Conservation (phyloP, 2,888 invertebrate genomes). For the Maniola hyperantus region DNA sequence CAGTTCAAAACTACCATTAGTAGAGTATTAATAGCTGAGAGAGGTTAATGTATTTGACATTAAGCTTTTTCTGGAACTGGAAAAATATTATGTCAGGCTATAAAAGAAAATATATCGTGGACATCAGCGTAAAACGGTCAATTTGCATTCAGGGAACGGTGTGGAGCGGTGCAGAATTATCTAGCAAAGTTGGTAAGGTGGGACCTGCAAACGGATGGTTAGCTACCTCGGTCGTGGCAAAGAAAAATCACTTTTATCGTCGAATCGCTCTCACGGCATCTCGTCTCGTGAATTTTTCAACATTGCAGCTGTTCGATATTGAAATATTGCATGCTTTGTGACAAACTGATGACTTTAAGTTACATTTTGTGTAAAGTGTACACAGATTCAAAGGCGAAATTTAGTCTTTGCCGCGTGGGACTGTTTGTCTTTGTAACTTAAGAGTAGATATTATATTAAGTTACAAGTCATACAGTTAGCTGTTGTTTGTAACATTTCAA, state of each 20-base stretch:
- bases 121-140: constrained; percentile 40
- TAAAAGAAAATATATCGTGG: constrained; percentile 35
- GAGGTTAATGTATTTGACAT: constrained; percentile 6
- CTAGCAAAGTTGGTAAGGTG: constrained; percentile 53
- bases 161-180: constrained; percentile 49
- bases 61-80: constrained; percentile 1
- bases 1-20: constrained; percentile 13
- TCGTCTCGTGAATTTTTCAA: constrained; percentile 3
- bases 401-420: constrained; percentile 4
- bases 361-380: not conserved
- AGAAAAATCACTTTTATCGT: constrained; percentile 59
- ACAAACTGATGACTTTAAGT: constrained; percentile 4
- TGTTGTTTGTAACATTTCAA: not conserved
- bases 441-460: not conserved
- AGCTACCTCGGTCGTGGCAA: constrained; percentile 42
- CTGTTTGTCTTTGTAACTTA: not conserved
- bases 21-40: not conserved
- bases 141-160: constrained; percentile 56
- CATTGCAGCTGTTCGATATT: not conserved
- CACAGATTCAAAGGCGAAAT: not conserved
- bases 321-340: constrained; percentile 12
- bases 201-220: constrained; percentile 60
- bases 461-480: not conserved
- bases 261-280: constrained; percentile 50
- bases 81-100: constrained; percentile 30